Percentiles rank a stretch among this genome's conserved stretches.
These are phyloP conservation scores for Selene dorsalis DNA, from an alignment of 2,797 vertebrate species.

Conservation along the genomic window DNA sequence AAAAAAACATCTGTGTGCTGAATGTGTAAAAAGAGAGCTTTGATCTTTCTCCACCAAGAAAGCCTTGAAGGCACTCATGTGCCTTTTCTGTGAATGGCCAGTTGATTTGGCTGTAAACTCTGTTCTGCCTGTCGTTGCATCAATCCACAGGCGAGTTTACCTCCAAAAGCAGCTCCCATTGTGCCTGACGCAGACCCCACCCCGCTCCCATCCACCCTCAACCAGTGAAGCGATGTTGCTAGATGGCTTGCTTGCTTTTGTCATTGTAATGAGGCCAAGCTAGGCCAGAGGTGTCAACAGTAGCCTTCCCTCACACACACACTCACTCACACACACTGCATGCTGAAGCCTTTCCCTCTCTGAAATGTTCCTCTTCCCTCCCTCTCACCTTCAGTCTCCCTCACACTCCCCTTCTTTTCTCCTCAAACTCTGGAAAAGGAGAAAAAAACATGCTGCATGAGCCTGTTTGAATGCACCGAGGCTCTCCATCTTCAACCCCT, in stretches of 20 bases:
- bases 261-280: conserved; percentile 83
- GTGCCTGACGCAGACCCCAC: conserved; percentile 54
- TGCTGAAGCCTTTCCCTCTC: conserved; percentile 43
- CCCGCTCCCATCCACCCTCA: conserved; percentile 32
- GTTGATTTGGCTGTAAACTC: conserved; percentile 61
- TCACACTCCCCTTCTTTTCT: conserved; percentile 39
- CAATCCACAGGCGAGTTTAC: conserved; percentile 62
- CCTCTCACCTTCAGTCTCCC: conserved; percentile 40
- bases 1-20: conserved; percentile 30
- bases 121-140: conserved; percentile 40
- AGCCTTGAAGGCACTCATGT: conserved; percentile 51
- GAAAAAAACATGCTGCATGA: conserved; percentile 18
- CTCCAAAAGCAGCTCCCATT: conserved; percentile 67
- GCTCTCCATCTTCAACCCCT: conserved; percentile 50
- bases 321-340: conserved; percentile 20
- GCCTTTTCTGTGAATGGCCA: conserved; percentile 59
- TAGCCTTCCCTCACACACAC: conserved; percentile 45
- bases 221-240: conserved; percentile 55
- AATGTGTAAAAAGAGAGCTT: conserved; percentile 54
- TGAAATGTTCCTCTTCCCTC: conserved; percentile 32
- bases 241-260: conserved; percentile 75
- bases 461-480: conserved; percentile 37
- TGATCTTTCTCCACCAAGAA: conserved; percentile 65
- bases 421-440: conserved; percentile 31
- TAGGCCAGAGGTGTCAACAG: conserved; percentile 79